Evolutionary conservation across 1,140 invertebrate species (phyloP).

Genomic region (Bombus haemorrhoidalis): DNA sequence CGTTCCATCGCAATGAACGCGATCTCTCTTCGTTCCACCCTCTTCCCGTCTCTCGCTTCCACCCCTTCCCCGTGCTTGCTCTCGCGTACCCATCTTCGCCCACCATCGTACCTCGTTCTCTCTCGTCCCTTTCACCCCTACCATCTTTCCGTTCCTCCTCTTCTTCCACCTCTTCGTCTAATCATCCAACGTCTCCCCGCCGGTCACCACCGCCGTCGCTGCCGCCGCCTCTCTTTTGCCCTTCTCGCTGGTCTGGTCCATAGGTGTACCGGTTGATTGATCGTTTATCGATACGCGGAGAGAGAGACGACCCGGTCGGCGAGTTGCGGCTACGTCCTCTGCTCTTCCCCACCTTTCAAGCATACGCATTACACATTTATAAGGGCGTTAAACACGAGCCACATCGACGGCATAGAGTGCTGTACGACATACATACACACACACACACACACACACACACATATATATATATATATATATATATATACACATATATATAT

Average conservation of each 20-base stretch:
- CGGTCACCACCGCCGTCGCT: slow-evolving; percentile 33
- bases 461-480: background rate
- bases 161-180: slow-evolving; percentile 63
- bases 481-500: background rate
- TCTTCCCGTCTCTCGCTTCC: slow-evolving; percentile 47
- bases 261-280: slow-evolving; percentile 78
- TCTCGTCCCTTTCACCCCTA: slow-evolving; percentile 58
- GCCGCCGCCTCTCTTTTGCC: slow-evolving; percentile 55
- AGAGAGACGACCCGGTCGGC: slow-evolving; percentile 51
- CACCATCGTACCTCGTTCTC: slow-evolving; percentile 56
- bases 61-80: slow-evolving; percentile 61
- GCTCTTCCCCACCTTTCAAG: slow-evolving; percentile 49
- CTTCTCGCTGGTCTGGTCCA: slow-evolving; percentile 64
- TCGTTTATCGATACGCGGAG: slow-evolving; percentile 79
- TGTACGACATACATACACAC: slow-evolving; percentile 49
- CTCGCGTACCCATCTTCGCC: slow-evolving; percentile 72
- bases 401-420: slow-evolving; percentile 66
- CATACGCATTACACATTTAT: slow-evolving; percentile 76
- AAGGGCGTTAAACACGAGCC: slow-evolving; percentile 75
- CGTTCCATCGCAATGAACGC: slow-evolving; percentile 54
- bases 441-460: no score
- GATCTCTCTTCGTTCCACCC: slow-evolving; percentile 32
- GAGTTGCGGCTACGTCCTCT: slow-evolving; percentile 65
- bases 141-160: slow-evolving; percentile 44
- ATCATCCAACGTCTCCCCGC: slow-evolving; percentile 55